Conservation (phyloP, 2,888 invertebrate genomes). For the Stratiomys singularior region DNA sequence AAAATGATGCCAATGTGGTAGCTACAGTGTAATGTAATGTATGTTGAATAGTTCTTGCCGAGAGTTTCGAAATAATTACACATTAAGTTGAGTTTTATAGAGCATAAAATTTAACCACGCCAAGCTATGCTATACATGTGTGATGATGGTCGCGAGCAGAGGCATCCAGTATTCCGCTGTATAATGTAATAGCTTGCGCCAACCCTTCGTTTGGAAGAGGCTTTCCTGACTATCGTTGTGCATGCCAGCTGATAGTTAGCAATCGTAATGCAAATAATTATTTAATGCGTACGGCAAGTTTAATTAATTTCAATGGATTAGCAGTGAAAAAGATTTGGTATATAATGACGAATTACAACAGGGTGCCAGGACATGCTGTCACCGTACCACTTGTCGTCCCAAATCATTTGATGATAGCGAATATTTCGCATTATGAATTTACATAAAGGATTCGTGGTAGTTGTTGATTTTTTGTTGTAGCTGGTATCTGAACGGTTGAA, state of each 20-base stretch:
- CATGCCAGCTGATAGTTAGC: not conserved
- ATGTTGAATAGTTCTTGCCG: not conserved
- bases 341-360: not conserved
- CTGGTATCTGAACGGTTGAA: no score
- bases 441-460: no score
- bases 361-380: no score
- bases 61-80: slow-evolving; percentile 23
- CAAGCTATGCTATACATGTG: no score
- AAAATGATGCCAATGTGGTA: not conserved
- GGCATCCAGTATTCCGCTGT: no score
- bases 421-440: no score
- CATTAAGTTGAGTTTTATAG: slow-evolving; percentile 28
- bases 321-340: not conserved
- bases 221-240: not conserved
- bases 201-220: no score
- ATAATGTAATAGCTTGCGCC: no score
- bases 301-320: slow-evolving; percentile 20
- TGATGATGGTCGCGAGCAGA: no score
- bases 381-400: no score
- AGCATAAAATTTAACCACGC: slow-evolving; percentile 31
- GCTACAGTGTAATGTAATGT: not conserved
- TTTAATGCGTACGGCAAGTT: slow-evolving; percentile 23
- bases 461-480: no score
- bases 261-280: slow-evolving; percentile 28
- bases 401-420: no score